Conservation (phyloP, 2,797 vertebrate species). For the Notolabrus celidotus region DNA sequence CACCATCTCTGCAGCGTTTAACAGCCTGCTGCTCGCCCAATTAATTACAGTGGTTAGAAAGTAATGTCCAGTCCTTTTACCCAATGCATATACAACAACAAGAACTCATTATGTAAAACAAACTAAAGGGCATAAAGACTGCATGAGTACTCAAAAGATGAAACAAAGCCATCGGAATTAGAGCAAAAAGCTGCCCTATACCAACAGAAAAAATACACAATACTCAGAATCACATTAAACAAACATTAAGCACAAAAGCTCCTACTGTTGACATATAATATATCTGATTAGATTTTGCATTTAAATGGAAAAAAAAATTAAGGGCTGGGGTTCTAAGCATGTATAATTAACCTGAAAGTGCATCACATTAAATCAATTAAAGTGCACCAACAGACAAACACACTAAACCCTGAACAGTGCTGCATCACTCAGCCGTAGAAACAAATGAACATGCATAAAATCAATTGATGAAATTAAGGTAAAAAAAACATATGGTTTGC, state of each 20-base stretch:
- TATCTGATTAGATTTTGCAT: not conserved
- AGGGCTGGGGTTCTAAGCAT: not conserved
- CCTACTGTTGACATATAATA: not conserved
- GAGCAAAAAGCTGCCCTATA: not conserved
- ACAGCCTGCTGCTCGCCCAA: constrained; percentile 27
- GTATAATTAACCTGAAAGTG: not conserved
- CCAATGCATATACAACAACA: constrained; percentile 1
- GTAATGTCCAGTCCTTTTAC: constrained; percentile 28
- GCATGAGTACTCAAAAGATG: not conserved
- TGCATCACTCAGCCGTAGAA: constrained; percentile 13
- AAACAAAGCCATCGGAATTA: not conserved
- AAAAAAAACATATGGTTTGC: constrained; percentile 47
- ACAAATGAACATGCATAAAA: constrained; percentile 53
- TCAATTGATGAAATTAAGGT: constrained; percentile 57
- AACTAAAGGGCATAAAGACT: not conserved
- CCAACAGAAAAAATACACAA: not conserved
- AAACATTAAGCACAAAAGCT: not conserved
- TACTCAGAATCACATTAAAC: not conserved
- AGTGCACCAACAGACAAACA: not conserved
- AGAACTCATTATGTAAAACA: not conserved
- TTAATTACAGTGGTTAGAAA: constrained; percentile 49
- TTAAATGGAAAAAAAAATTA: not conserved
- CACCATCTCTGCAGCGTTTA: constrained; percentile 30
- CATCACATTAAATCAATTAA: constrained; percentile 9
- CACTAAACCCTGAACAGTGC: constrained; percentile 14